Percentiles rank a stretch among this genome's conserved stretches.
phyloP scores from a whole-genome alignment of 2,797 vertebrate species.

The Sebastes alutus region DNA sequence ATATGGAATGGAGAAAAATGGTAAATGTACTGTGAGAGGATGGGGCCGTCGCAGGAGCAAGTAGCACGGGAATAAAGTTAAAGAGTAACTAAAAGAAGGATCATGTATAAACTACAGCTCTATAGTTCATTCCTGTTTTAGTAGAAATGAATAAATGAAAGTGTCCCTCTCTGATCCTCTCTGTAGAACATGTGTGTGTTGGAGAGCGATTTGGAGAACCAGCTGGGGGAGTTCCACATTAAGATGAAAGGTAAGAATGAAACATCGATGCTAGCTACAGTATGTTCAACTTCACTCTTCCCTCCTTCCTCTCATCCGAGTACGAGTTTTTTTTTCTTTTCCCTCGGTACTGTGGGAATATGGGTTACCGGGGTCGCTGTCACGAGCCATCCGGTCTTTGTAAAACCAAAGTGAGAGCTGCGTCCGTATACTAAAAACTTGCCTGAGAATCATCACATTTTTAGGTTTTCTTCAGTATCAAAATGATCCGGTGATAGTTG shows the following conservation, averaged over 20 bases:
- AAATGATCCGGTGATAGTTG: no score
- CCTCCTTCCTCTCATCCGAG: neutral
- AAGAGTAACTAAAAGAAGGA: neutral
- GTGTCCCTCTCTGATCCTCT: neutral
- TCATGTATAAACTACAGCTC: neutral
- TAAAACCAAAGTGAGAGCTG: no score
- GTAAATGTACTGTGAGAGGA: neutral
- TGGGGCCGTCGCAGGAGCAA: neutral
- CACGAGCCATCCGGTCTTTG: no score
- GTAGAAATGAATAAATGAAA: neutral
- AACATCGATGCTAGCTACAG: neutral
- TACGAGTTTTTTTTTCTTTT: neutral
- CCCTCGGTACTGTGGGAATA: neutral
- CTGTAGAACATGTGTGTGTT: slow-evolving; percentile 93
- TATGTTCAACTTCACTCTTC: no score
- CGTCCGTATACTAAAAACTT: no score
- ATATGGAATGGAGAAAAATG: neutral
- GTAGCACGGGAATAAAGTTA: neutral
- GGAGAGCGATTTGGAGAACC: slow-evolving; percentile 94
- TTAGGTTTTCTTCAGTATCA: no score
- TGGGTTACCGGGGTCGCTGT: no score
- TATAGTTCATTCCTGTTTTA: neutral
- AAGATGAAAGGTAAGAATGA: slow-evolving; percentile 91
- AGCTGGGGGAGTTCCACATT: slow-evolving; percentile 94
- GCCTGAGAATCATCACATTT: no score